A percentile compares a stretch with the other conserved stretches of the same genome.
phyloP scores from a whole-genome alignment of 2,113 vertebrate species.

The Oophaga pumilio region DNA sequence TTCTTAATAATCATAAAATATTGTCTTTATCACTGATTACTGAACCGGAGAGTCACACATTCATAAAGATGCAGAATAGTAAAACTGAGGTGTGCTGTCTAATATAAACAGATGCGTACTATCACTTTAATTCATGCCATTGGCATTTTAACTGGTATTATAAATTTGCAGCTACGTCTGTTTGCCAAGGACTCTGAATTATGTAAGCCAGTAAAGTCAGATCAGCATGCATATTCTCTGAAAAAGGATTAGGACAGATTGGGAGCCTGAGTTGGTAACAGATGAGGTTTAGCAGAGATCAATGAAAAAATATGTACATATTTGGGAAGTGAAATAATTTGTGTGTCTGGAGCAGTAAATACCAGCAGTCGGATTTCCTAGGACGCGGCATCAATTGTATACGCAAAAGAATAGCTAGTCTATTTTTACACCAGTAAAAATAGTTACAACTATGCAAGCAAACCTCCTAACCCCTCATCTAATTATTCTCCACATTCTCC shows the following conservation, averaged over 20 bases:
- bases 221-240: slow-evolving; percentile 17
- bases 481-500: neutral
- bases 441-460: neutral
- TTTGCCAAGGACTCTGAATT: slow-evolving; percentile 7
- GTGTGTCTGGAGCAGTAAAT: neutral
- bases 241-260: slow-evolving; percentile 24
- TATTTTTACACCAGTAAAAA: neutral
- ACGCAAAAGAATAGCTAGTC: neutral
- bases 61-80: neutral
- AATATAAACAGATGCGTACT: neutral
- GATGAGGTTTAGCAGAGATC: slow-evolving; percentile 5
- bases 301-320: slow-evolving; percentile 29
- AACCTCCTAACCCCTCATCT: neutral
- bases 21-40: neutral
- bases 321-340: slow-evolving; percentile 13
- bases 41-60: neutral
- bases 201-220: slow-evolving; percentile 20
- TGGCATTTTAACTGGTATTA: neutral
- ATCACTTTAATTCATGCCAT: neutral
- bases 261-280: slow-evolving; percentile 14
- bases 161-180: neutral
- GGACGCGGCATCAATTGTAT: neutral
- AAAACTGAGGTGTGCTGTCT: neutral
- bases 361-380: neutral
- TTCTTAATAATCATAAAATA: too few species aligned